Conservation (phyloP, 2,113 vertebrate genomes). For the Guaruba guarouba region DNA sequence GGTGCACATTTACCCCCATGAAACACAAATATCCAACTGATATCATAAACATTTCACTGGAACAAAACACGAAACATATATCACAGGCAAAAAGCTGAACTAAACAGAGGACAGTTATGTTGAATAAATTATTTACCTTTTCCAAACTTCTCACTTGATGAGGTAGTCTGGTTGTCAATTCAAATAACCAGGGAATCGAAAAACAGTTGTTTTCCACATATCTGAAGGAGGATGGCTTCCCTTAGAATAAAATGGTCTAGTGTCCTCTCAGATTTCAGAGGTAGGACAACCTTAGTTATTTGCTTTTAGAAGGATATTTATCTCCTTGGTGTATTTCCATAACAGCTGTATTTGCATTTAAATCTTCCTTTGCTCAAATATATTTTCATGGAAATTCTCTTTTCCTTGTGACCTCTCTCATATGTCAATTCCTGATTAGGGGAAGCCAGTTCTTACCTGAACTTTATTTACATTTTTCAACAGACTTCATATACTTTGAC, state of each 20-base stretch:
- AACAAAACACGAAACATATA: neutral
- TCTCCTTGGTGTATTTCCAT: neutral
- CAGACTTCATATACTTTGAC: neutral
- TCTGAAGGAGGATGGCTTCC: neutral
- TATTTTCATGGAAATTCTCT: neutral
- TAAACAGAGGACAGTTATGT: neutral
- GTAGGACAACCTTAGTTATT: neutral
- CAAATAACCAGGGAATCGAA: neutral
- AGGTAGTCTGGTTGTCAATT: neutral
- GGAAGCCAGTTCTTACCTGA: neutral
- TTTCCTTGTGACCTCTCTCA: neutral
- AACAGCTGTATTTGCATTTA: neutral
- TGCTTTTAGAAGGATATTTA: neutral
- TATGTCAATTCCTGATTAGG: neutral
- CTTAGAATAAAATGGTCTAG: neutral
- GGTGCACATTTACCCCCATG: neutral
- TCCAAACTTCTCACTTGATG: neutral
- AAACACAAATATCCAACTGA: neutral
- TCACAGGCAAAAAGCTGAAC: neutral
- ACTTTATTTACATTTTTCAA: neutral
- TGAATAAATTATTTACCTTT: neutral
- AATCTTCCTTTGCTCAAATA: neutral
- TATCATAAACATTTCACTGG: neutral
- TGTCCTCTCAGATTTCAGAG: neutral
- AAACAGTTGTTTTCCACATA: neutral